Percentiles rank a stretch among this genome's conserved stretches.
phyloP scores from a whole-genome alignment of 2,888 invertebrate genomes.

The Drosophila borborema region DNA sequence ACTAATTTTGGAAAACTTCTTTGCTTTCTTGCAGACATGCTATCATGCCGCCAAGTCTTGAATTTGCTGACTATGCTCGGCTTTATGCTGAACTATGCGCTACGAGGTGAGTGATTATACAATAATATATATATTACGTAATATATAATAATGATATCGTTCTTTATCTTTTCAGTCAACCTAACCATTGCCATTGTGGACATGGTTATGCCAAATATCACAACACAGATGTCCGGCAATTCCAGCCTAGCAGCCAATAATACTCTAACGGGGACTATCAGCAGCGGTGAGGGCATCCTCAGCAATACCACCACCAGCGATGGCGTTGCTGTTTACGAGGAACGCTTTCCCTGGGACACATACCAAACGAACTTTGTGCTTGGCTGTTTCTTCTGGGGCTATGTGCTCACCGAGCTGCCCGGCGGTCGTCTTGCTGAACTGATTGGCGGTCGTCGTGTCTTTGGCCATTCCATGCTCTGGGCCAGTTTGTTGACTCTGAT shows the following conservation, averaged over 20 bases:
- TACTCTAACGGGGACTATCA: not conserved
- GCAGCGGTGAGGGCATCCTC: conserved; percentile 8
- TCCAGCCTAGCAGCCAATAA: not conserved
- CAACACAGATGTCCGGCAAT: conserved; percentile 25
- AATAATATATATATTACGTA: no score
- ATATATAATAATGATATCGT: not conserved
- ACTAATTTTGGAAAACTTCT: not conserved
- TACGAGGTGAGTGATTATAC: conserved; percentile 85
- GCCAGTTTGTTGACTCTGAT: conserved; percentile 93
- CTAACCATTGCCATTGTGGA: conserved; percentile 94
- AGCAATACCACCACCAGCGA: conserved; percentile 35
- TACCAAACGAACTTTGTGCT: conserved; percentile 92
- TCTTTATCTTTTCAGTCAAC: conserved; percentile 87
- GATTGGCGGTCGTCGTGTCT: conserved; percentile 92
- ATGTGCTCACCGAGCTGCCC: conserved; percentile 94
- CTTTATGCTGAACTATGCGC: conserved; percentile 95
- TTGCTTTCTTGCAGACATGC: conserved; percentile 87
- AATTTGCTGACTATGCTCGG: conserved; percentile 94
- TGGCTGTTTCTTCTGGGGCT: conserved; percentile 97
- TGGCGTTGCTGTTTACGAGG: conserved; percentile 59
- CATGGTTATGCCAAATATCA: conserved; percentile 87
- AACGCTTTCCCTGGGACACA: conserved; percentile 91
- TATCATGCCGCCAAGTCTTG: conserved; percentile 92
- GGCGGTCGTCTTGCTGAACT: conserved; percentile 94
- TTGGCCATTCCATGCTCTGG: conserved; percentile 93